Percentiles rank a stretch among this genome's conserved stretches.
phyloP scores from a whole-genome alignment of 1,140 invertebrate species.

The Drosophila repletoides region DNA sequence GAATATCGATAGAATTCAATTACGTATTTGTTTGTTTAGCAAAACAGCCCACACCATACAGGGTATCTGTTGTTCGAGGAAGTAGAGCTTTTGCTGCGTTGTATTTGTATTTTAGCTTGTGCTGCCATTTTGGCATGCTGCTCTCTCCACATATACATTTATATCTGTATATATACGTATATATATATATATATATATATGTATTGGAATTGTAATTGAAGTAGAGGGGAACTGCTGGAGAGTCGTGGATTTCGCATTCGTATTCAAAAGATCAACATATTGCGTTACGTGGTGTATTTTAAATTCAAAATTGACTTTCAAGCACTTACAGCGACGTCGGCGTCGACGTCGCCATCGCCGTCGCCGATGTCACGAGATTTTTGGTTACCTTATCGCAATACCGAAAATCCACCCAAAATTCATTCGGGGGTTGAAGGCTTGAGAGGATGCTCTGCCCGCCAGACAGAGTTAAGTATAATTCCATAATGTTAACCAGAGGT shows the following conservation, averaged over 20 bases:
- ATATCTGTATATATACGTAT: no score
- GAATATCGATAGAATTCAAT: no score
- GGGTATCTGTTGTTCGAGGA: neutral
- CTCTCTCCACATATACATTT: no score
- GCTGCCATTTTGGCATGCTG: constrained; percentile 60
- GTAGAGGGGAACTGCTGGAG: constrained; percentile 9
- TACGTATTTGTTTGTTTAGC: no score
- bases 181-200: no score
- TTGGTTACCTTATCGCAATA: constrained; percentile 30
- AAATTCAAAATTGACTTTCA: constrained; percentile 80
- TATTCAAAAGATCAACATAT: constrained; percentile 81
- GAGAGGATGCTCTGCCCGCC: neutral
- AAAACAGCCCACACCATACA: no score
- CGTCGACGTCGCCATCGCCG: neutral
- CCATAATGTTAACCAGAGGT: constrained; percentile 22
- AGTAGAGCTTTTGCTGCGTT: neutral
- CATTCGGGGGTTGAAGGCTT: neutral
- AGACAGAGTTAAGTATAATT: constrained; percentile 10
- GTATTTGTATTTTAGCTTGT: constrained; percentile 43
- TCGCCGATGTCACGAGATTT: constrained; percentile 4
- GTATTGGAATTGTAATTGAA: no score
- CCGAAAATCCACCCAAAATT: constrained; percentile 4
- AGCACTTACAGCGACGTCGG: constrained; percentile 59
- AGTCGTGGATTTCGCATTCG: constrained; percentile 70
- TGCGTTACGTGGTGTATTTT: constrained; percentile 80